Percentiles rank a stretch among this genome's conserved stretches.
phyloP scores from a whole-genome alignment of 1,140 invertebrate genomes.

The Polyergus mexicanus region DNA sequence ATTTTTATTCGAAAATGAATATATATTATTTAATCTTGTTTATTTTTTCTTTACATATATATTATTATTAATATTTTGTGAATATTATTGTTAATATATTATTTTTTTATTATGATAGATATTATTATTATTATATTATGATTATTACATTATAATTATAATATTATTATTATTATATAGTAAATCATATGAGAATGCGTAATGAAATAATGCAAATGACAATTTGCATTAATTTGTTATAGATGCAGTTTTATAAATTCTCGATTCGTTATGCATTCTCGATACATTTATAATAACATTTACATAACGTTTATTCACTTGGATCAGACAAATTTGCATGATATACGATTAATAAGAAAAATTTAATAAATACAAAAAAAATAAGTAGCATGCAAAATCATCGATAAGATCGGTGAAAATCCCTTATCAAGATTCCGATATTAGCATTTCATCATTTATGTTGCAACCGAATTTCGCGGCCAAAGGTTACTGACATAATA shows the following conservation, averaged over 20 bases:
- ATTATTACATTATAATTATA: too few species aligned
- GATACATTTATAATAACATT: not conserved
- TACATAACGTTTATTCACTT: not conserved
- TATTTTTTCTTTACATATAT: not conserved
- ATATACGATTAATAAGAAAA: not conserved
- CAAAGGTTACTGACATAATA: not conserved
- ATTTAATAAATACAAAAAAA: not conserved
- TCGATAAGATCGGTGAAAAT: not conserved
- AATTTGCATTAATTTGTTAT: too few species aligned
- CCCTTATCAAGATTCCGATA: not conserved
- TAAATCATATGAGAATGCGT: too few species aligned
- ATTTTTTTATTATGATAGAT: too few species aligned
- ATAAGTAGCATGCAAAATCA: not conserved
- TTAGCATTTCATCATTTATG: slow-evolving; percentile 2
- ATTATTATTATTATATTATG: too few species aligned
- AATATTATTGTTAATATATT: not conserved
- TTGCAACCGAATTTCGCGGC: not conserved
- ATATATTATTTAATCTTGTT: too few species aligned
- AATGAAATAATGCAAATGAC: too few species aligned
- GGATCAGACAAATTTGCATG: not conserved
- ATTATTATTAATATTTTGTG: not conserved
- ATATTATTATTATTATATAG: too few species aligned
- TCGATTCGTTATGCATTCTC: not conserved
- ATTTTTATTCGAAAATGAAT: too few species aligned
- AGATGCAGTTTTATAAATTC: too few species aligned